phyloP scores from a whole-genome alignment of 2,888 invertebrate species.

The Salpingus planirostris region DNA sequence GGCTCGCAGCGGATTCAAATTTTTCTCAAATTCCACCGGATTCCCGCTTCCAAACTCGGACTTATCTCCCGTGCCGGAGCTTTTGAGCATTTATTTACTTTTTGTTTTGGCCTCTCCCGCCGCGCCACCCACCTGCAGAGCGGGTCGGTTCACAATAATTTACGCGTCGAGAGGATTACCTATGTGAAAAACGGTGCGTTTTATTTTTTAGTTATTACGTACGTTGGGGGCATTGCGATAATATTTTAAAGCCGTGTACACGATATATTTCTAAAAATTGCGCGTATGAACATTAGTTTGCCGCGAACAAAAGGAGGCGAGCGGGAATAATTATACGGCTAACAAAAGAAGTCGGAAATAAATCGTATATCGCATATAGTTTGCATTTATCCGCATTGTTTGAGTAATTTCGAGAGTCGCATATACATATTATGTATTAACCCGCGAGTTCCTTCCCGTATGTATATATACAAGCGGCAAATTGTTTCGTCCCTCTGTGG shows the following conservation, averaged over 20 bases:
- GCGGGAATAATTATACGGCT: slow-evolving; percentile 16
- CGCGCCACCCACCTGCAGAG: neutral
- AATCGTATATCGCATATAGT: slow-evolving; percentile 19
- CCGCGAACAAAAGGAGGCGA: slow-evolving; percentile 18
- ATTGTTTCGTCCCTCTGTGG: no score
- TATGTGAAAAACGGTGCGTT: no score
- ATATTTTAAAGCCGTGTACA: slow-evolving; percentile 21
- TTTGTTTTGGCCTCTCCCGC: neutral
- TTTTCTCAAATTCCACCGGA: slow-evolving; percentile 1
- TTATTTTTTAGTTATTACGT: neutral
- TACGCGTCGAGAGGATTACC: neutral
- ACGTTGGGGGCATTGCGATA: slow-evolving; percentile 1
- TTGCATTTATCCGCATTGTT: slow-evolving; percentile 21
- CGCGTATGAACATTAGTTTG: slow-evolving; percentile 20
- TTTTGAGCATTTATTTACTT: neutral
- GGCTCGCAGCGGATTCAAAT: no score
- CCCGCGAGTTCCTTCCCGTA: no score
- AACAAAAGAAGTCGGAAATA: slow-evolving; percentile 22
- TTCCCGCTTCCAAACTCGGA: no score
- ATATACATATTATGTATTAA: slow-evolving; percentile 1
- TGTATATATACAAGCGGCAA: no score
- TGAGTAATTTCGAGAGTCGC: slow-evolving; percentile 16
- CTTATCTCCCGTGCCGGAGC: no score
- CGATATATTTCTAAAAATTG: slow-evolving; percentile 20
- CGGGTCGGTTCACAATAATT: neutral